A percentile compares a stretch with the other conserved stretches of the same genome.
Evolutionary conservation across 2,797 vertebrate genomes (phyloP).

Genomic region (Microhierax caerulescens): DNA sequence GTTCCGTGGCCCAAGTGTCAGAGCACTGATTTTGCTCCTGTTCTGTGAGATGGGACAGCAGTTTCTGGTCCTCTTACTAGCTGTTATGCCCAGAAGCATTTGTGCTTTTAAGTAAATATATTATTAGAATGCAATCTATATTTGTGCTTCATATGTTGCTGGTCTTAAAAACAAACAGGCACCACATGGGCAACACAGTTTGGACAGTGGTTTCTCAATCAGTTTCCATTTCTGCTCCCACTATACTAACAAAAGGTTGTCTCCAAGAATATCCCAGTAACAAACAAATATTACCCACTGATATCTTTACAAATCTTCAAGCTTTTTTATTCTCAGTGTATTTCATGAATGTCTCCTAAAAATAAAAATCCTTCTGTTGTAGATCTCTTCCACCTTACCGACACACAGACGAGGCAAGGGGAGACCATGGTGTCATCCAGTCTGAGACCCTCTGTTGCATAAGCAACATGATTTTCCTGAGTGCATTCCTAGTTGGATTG

Average conservation of each 20-base stretch:
- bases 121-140: neutral
- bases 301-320: neutral
- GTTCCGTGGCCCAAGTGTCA: neutral
- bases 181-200: neutral
- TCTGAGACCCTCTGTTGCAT: fast-evolving
- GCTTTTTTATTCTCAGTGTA: neutral
- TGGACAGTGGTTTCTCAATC: neutral
- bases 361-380: neutral
- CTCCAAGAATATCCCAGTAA: neutral
- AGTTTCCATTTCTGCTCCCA: neutral
- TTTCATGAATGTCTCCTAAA: fast-evolving
- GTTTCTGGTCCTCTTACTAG: neutral
- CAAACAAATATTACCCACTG: neutral
- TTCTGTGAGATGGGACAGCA: neutral
- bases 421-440: neutral
- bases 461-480: fast-evolving
- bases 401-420: neutral
- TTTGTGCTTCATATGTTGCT: neutral
- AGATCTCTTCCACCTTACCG: neutral
- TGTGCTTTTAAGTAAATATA: neutral
- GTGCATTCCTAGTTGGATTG: neutral
- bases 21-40: neutral
- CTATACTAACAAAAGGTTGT: neutral
- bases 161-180: neutral
- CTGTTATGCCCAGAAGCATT: neutral